phyloP scores from a whole-genome alignment of 2,888 invertebrate species.

The Campoplex capitator region DNA sequence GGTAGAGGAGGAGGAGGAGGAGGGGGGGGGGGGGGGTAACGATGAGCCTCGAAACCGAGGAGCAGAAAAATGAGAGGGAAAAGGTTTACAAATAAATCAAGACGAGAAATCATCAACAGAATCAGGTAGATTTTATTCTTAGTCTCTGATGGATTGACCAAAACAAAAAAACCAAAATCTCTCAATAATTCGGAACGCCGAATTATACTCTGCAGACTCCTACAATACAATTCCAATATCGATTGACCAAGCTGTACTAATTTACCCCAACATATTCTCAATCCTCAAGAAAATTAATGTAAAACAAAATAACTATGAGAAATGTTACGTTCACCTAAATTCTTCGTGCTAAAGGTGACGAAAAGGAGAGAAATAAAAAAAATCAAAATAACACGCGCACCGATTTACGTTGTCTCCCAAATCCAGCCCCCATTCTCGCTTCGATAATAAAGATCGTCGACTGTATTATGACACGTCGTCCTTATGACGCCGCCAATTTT shows the following conservation, averaged over 20 bases:
- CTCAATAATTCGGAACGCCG: neutral
- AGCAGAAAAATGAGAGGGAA: neutral
- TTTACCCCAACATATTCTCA: neutral
- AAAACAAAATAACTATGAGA: neutral
- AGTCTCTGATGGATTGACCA: neutral
- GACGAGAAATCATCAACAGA: neutral
- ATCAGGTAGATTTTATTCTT: neutral
- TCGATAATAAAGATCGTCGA: constrained; percentile 48
- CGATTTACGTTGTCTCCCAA: constrained; percentile 75
- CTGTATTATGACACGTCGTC: constrained; percentile 35
- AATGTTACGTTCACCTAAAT: constrained; percentile 28
- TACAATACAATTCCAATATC: neutral
- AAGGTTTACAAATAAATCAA: neutral
- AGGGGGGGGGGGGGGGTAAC: constrained; percentile 5
- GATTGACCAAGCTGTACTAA: neutral
- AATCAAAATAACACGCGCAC: constrained; percentile 57
- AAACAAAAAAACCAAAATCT: neutral
- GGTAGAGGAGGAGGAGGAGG: neutral
- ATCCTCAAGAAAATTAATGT: neutral
- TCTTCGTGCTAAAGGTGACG: constrained; percentile 1
- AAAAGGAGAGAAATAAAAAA: neutral
- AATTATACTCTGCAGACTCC: neutral
- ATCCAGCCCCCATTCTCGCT: constrained; percentile 71
- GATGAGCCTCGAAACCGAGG: neutral
- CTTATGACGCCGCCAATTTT: constrained; percentile 16